Evolutionary conservation across 2,113 vertebrate genomes (phyloP).

Genomic region (Neogobius melanostomus): DNA sequence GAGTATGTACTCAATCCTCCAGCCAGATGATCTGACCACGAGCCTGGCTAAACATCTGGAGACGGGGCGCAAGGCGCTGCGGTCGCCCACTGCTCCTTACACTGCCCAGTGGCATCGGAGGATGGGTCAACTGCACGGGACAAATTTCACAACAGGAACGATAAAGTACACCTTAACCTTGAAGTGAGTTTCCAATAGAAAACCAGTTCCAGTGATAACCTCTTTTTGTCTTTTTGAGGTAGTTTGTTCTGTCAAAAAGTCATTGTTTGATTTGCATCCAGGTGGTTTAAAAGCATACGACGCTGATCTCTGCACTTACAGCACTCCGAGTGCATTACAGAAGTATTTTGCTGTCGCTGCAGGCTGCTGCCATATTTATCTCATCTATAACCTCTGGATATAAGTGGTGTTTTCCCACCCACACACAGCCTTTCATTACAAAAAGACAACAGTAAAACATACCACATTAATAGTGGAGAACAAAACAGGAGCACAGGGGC

Average conservation of each 20-base stretch:
- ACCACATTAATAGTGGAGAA: background rate
- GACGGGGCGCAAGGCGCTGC: too few species aligned
- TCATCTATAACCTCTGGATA: constrained; percentile 45
- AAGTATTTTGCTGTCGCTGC: constrained; percentile 30
- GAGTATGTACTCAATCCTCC: too few species aligned
- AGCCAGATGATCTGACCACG: too few species aligned
- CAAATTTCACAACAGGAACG: too few species aligned
- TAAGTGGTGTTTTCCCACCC: constrained; percentile 43
- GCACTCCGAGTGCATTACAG: constrained; percentile 9
- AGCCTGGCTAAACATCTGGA: too few species aligned
- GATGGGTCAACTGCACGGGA: too few species aligned
- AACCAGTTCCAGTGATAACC: background rate
- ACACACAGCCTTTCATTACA: constrained; percentile 42
- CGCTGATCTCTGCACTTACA: constrained; percentile 4
- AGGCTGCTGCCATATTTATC: constrained; percentile 30
- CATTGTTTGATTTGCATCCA: background rate
- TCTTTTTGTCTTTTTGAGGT: background rate
- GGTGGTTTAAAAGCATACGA: background rate
- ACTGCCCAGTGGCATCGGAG: too few species aligned
- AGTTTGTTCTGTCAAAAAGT: background rate
- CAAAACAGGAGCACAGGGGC: too few species aligned
- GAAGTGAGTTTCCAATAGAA: too few species aligned
- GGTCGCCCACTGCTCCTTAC: too few species aligned
- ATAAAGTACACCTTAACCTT: too few species aligned
- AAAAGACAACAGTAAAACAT: constrained; percentile 16